Evolutionary conservation across 2,113 vertebrate species (phyloP).

Genomic region (Acrocephalus arundinaceus): DNA sequence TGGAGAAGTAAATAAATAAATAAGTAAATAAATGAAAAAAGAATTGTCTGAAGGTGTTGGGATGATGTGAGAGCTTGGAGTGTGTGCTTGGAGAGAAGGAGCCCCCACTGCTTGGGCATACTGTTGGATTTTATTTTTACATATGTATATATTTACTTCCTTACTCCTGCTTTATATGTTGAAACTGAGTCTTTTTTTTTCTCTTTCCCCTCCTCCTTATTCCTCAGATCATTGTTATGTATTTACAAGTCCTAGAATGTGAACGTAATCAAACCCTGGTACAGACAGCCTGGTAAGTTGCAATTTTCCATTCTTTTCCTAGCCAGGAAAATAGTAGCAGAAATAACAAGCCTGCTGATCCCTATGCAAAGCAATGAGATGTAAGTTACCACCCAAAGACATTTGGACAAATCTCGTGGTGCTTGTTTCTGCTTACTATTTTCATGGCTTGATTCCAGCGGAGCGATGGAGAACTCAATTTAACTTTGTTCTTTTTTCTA

Average conservation of each 20-base stretch:
- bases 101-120: not conserved
- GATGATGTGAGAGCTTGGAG: not conserved
- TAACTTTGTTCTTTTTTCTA: slow-evolving; percentile 99
- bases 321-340: slow-evolving; percentile 86
- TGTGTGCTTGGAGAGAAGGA: not conserved
- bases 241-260: slow-evolving; percentile 98
- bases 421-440: slow-evolving; percentile 87
- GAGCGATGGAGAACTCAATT: slow-evolving; percentile 89
- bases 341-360: slow-evolving; percentile 80
- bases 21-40: not conserved
- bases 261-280: slow-evolving; percentile 98
- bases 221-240: slow-evolving; percentile 95
- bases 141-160: not conserved
- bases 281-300: slow-evolving; percentile 98
- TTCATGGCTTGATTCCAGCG: slow-evolving; percentile 81
- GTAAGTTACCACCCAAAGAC: slow-evolving; percentile 36
- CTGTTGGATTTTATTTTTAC: not conserved
- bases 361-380: slow-evolving; percentile 73
- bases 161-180: not conserved
- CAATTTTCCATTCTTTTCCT: slow-evolving; percentile 54
- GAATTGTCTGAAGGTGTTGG: accelerated
- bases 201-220: not conserved
- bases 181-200: not conserved
- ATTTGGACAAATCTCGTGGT: not conserved
- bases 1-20: not conserved